phyloP scores from a whole-genome alignment of 2,797 vertebrate species.

The Sibirionetta formosa region DNA sequence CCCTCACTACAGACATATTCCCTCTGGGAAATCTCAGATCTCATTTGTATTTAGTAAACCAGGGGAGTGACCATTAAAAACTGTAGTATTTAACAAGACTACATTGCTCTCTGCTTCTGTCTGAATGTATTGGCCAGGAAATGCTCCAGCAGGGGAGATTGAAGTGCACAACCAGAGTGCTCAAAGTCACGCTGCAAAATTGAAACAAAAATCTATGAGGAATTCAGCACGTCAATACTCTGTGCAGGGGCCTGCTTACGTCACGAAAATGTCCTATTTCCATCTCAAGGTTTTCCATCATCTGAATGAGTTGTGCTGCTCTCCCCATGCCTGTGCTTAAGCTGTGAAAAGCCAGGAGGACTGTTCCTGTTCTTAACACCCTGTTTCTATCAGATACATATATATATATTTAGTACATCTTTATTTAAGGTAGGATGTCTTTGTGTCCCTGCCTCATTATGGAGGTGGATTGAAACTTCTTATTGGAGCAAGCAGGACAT shows the following conservation, averaged over 20 bases:
- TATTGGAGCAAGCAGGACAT: neutral
- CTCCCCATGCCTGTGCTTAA: neutral
- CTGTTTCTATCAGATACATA: neutral
- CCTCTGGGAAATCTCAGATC: neutral
- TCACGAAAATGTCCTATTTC: slow-evolving; percentile 37
- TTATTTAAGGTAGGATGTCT: neutral
- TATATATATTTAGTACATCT: slow-evolving; percentile 1
- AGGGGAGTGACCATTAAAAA: slow-evolving; percentile 3
- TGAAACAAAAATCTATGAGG: slow-evolving; percentile 53
- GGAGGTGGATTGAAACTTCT: slow-evolving; percentile 21
- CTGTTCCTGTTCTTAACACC: neutral
- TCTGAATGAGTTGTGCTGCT: slow-evolving; percentile 21
- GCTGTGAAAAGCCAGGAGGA: neutral
- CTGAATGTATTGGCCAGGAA: slow-evolving; percentile 1
- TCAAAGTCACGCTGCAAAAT: slow-evolving; percentile 36
- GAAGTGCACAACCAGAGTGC: neutral
- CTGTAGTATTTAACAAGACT: neutral
- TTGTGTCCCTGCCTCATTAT: neutral
- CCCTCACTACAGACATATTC: neutral
- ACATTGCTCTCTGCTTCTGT: neutral
- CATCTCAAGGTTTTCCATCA: slow-evolving; percentile 50
- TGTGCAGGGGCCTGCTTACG: neutral
- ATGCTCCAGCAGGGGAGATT: slow-evolving; percentile 14
- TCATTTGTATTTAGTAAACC: neutral
- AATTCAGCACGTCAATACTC: slow-evolving; percentile 24